Evolutionary conservation across 2,113 vertebrate genomes (phyloP).

Genomic region (Herpailurus yagouaroundi): DNA sequence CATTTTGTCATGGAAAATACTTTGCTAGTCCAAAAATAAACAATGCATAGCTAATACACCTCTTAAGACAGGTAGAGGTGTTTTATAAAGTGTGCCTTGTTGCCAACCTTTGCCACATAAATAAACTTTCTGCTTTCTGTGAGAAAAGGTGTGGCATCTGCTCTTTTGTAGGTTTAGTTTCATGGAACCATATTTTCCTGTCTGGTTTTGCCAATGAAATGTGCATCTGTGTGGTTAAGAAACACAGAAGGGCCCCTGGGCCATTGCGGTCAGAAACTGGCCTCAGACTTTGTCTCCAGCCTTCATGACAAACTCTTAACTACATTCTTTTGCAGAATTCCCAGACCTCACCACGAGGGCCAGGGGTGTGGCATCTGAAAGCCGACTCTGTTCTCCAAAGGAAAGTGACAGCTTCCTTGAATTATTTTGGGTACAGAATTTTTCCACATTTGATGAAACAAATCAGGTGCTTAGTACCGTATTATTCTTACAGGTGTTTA

Average conservation of each 20-base stretch:
- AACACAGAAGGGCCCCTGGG: neutral
- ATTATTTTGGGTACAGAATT: neutral
- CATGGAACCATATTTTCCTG: neutral
- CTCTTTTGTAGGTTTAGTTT: slow-evolving; percentile 18
- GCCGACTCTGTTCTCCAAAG: neutral
- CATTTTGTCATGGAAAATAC: slow-evolving; percentile 36
- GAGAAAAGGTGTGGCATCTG: slow-evolving; percentile 31
- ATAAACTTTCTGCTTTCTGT: neutral
- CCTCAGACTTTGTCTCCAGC: neutral
- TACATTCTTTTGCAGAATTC: neutral
- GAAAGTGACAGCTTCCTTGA: neutral
- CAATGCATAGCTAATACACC: neutral
- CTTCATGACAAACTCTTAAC: neutral
- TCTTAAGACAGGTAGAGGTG: neutral
- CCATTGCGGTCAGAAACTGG: neutral
- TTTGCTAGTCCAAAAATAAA: neutral
- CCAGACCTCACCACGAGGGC: neutral
- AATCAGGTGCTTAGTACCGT: neutral
- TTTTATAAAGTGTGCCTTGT: slow-evolving; percentile 8
- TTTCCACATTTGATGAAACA: slow-evolving; percentile 14
- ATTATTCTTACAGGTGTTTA: slow-evolving; percentile 15
- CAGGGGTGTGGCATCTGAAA: neutral
- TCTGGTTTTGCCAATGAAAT: neutral
- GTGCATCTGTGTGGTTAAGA: neutral
- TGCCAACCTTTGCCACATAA: neutral